Conservation (phyloP, 2,888 invertebrate genomes). For the Ferrisia virgata region DNA sequence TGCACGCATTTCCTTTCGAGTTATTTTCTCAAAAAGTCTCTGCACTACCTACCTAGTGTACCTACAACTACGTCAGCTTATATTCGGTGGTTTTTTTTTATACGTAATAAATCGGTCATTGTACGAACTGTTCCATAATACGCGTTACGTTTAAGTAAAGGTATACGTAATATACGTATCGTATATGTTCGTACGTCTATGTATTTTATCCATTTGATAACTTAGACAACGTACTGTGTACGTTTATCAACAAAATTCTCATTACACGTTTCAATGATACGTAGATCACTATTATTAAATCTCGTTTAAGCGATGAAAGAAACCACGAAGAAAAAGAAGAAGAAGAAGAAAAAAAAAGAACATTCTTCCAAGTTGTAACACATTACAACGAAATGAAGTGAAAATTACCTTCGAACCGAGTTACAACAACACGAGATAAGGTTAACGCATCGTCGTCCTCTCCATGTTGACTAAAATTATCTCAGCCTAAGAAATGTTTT, state of each 20-base stretch:
- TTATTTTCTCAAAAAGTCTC: neutral
- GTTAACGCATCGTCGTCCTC: neutral
- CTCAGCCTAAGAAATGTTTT: neutral
- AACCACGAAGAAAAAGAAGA: neutral
- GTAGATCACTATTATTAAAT: constrained; percentile 12
- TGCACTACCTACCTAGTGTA: neutral
- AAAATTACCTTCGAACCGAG: neutral
- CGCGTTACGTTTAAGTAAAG: neutral
- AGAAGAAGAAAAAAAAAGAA: neutral
- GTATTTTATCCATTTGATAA: neutral
- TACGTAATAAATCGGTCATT: neutral
- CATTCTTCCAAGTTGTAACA: neutral
- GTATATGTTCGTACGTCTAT: too few relatives aligned
- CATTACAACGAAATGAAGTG: neutral
- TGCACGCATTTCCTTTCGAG: neutral
- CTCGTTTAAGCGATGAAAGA: neutral
- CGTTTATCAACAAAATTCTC: neutral
- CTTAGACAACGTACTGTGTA: neutral
- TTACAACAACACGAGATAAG: neutral
- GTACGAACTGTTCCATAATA: neutral
- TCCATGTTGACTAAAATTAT: neutral
- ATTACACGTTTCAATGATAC: neutral
- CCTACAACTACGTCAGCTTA: too few relatives aligned
- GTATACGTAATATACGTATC: too few relatives aligned
- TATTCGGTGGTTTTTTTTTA: neutral